Percentiles rank a stretch among this genome's conserved stretches.
Evolutionary conservation across 1,140 invertebrate genomes (phyloP).

Genomic region (Drosophila truncata): DNA sequence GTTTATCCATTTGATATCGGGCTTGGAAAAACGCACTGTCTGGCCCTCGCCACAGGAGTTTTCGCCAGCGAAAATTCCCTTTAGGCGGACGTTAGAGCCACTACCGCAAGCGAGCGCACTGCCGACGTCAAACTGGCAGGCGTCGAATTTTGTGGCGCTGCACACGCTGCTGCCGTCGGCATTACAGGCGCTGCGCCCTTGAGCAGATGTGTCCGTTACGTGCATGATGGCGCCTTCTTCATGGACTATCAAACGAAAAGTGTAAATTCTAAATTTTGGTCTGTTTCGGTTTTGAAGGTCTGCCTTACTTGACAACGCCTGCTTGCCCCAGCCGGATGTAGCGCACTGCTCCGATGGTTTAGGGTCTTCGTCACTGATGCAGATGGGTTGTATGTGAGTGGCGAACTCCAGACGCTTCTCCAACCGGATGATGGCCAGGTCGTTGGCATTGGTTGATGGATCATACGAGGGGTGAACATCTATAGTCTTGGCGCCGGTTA

Average conservation of each 20-base stretch:
- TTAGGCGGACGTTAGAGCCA: slow-evolving; percentile 89
- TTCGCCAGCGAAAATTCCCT: slow-evolving; percentile 91
- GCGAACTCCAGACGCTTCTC: slow-evolving; percentile 88
- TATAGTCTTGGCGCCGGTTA: slow-evolving; percentile 89
- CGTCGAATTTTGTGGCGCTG: slow-evolving; percentile 86
- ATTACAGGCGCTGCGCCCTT: slow-evolving; percentile 64
- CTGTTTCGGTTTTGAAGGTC: neutral
- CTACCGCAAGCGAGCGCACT: slow-evolving; percentile 91
- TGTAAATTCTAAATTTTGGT: neutral
- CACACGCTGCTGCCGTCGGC: slow-evolving; percentile 82
- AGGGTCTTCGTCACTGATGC: slow-evolving; percentile 87
- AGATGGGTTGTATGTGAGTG: slow-evolving; percentile 91
- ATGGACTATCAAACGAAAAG: slow-evolving; percentile 86
- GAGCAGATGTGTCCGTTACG: slow-evolving; percentile 89
- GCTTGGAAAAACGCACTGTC: slow-evolving; percentile 77
- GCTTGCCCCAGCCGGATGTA: slow-evolving; percentile 93
- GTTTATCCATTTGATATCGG: slow-evolving; percentile 84
- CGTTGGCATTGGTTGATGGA: slow-evolving; percentile 88
- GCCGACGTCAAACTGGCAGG: slow-evolving; percentile 90
- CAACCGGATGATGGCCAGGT: slow-evolving; percentile 90
- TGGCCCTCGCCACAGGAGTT: slow-evolving; percentile 86
- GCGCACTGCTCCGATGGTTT: slow-evolving; percentile 88
- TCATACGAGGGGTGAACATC: slow-evolving; percentile 90
- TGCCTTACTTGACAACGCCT: slow-evolving; percentile 90
- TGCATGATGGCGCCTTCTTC: slow-evolving; percentile 91